Conservation (phyloP, 2,888 invertebrate genomes). For the Stenchaetothrips biformis region DNA sequence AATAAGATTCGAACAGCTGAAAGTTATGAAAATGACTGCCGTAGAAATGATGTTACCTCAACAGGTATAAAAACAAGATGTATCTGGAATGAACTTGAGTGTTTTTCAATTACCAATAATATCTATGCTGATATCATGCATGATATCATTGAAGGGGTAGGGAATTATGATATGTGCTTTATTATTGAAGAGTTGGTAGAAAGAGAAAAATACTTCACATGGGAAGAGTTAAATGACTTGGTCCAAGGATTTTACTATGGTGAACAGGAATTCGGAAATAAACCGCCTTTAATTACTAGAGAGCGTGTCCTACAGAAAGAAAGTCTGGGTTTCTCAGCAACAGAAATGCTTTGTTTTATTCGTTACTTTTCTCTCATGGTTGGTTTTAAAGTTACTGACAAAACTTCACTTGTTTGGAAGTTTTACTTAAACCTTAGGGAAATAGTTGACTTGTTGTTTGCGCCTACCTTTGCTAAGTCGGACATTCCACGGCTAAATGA, state of each 20-base stretch:
- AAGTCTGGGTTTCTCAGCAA: slow-evolving; percentile 33
- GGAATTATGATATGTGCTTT: slow-evolving; percentile 28
- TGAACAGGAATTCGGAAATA: slow-evolving; percentile 28
- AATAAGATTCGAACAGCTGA: neutral
- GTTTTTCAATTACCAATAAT: neutral
- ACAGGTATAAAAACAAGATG: slow-evolving; percentile 17
- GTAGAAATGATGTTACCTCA: neutral
- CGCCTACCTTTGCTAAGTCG: neutral
- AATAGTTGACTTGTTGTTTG: neutral
- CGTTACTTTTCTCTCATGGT: slow-evolving; percentile 33
- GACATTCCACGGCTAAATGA: neutral
- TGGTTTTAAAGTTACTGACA: slow-evolving; percentile 28
- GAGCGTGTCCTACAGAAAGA: slow-evolving; percentile 31
- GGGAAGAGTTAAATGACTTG: slow-evolving; percentile 31
- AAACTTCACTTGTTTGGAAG: neutral
- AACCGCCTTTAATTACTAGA: slow-evolving; percentile 30
- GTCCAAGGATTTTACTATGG: slow-evolving; percentile 32
- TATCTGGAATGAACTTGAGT: slow-evolving; percentile 13
- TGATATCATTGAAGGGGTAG: slow-evolving; percentile 33
- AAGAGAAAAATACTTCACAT: slow-evolving; percentile 13
- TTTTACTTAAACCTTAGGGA: neutral
- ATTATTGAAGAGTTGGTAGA: slow-evolving; percentile 27
- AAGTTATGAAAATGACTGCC: neutral
- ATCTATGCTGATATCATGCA: slow-evolving; percentile 30
- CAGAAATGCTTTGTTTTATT: slow-evolving; percentile 34